These are phyloP conservation scores for Semaprochilodus insignis DNA, from an alignment of 2,797 vertebrate genomes.

Conservation along the genomic window DNA sequence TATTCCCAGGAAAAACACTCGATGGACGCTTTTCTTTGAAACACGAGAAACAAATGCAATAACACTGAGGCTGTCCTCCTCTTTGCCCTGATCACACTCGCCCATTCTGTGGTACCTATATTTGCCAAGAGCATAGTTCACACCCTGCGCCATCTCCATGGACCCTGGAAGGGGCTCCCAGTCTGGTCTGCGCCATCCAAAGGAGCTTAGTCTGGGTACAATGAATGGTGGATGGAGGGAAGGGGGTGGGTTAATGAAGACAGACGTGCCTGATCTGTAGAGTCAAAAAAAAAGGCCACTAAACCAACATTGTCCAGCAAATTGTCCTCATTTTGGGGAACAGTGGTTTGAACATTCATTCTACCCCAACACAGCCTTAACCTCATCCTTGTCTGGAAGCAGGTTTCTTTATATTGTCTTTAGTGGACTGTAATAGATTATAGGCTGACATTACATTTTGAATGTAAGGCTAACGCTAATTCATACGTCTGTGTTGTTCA, in stretches of 20 bases:
- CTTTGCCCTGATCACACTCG: conserved; percentile 62
- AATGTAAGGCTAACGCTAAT: too few species aligned
- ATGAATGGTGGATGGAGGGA: background rate
- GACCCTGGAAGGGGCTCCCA: conserved; percentile 67
- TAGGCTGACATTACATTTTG: too few species aligned
- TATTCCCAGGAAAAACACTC: conserved; percentile 74
- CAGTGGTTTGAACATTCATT: background rate
- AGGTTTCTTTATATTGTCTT: background rate
- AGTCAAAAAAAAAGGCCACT: background rate
- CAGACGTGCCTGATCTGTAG: background rate
- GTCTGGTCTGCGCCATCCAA: conserved; percentile 64
- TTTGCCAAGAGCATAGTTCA: conserved; percentile 75
- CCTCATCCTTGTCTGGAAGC: background rate
- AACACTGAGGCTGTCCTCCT: conserved; percentile 21
- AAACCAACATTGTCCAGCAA: background rate
- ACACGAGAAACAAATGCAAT: conserved; percentile 67
- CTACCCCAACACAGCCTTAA: background rate
- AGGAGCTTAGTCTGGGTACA: conserved; percentile 64
- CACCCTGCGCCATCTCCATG: conserved; percentile 71
- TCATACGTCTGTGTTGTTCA: too few species aligned
- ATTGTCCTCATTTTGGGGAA: background rate
- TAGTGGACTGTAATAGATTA: background rate
- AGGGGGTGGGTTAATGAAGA: background rate
- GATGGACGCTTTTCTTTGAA: conserved; percentile 68
- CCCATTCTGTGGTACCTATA: conserved; percentile 61